Base-by-base conservation (phyloP, 2,797 vertebrate species). In the Aplochiton taeniatus region DNA sequence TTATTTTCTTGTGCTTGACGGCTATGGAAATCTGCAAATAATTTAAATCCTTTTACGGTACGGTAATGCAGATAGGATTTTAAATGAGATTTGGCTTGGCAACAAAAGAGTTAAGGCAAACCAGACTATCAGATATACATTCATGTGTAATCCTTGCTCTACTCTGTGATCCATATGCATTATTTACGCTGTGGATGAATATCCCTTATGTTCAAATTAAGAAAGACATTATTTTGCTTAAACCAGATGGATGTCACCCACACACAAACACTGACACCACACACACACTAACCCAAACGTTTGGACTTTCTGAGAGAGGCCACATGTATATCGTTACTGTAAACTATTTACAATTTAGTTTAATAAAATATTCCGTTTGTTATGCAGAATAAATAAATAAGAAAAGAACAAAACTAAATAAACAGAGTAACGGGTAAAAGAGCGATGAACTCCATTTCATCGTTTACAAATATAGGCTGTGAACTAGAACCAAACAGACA, bases 171-270 rank as follows among this genome's bases (percentile, higher is more conserved):
- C 53, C 31, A 52, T 61, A 61, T 49, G 56, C n/a, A 59, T 65
- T 75, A 77, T 66, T 78, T 66, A 72, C 52, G 48, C 11, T 43
- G 14, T 63, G 11, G 48, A 69, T 60, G 49, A 58, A 76, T 59
- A 58, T 17, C 63, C 64, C 61, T 66, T 14, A 41, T 58, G 50
- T 59, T 4, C 14, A 58, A 64, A 55, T 52, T 63, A n/a, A 58
- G 31, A 48, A 16, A 47, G 58, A 41, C 43, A 47, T 57, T 66
- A 31, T 51, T 43, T 42, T 51, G 41, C 52, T 9, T 17, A 48
- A 72, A 61, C 58, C 52, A 47, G 65, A 59, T 59, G 49, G 57
- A 60, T 18, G 43, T 66, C 50, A 66, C 18, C 48, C 65, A 16
- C 52, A 54, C 48, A 62, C 42, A 69, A 51, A 51, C 31, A 51